A percentile compares a stretch with the other conserved stretches of the same genome.
phyloP scores from a whole-genome alignment of 2,888 invertebrate species.

The Cheilosia scutellata region DNA sequence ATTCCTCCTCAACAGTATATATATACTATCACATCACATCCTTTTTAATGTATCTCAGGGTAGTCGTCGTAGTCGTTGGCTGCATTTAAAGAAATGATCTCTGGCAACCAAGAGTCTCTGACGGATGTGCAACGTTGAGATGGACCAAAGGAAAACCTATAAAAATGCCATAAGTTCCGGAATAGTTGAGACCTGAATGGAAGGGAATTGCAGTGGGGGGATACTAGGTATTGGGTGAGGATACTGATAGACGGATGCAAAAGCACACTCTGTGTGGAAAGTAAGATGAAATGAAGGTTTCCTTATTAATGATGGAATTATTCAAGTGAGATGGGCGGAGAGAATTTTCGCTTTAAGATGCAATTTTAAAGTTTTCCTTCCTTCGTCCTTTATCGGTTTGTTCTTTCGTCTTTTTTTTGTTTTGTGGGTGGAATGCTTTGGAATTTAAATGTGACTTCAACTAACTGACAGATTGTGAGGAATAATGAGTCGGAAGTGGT shows the following conservation, averaged over 20 bases:
- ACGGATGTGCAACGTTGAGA: constrained; percentile 39
- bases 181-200: constrained; percentile 56
- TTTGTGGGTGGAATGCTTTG: background rate
- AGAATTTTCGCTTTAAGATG: constrained; percentile 38
- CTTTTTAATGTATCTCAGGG: constrained; percentile 32
- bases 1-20: background rate
- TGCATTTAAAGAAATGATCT: constrained; percentile 62
- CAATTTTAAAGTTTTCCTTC: constrained; percentile 50
- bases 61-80: constrained; percentile 2
- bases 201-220: constrained; percentile 8
- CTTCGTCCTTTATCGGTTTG: background rate
- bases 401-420: background rate
- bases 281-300: constrained; percentile 63
- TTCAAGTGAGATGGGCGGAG: constrained; percentile 58
- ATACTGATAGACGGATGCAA: constrained; percentile 19
- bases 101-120: constrained; percentile 36
- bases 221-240: background rate
- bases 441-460: constrained; percentile 28
- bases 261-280: constrained; percentile 20
- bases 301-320: constrained; percentile 74
- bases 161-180: constrained; percentile 71
- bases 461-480: constrained; percentile 31
- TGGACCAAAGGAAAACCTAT: constrained; percentile 65
- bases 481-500: constrained; percentile 8
- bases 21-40: constrained; percentile 33